Evolutionary conservation across 2,888 invertebrate species (phyloP).

Genomic region (Tortrix viridana): DNA sequence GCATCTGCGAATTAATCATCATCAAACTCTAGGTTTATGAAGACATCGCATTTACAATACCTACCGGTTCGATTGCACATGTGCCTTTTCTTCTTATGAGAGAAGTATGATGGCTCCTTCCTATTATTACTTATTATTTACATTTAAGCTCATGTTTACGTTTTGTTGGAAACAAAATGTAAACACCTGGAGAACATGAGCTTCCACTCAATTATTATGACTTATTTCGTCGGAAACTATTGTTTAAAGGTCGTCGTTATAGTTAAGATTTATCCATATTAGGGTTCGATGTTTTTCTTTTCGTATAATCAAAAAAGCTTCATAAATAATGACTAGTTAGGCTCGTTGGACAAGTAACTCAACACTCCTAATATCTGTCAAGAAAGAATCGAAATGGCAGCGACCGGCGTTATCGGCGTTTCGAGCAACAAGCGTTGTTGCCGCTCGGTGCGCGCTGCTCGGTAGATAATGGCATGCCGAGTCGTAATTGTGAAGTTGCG

Average conservation of each 20-base stretch:
- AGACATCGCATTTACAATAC: too few relatives aligned
- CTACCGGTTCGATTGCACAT: too few relatives aligned
- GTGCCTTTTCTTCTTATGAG: too few relatives aligned
- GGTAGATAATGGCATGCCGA: conserved; percentile 32
- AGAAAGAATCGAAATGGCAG: conserved; percentile 44
- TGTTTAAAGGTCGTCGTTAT: too few relatives aligned
- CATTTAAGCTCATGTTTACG: too few relatives aligned
- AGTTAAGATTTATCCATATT: too few relatives aligned
- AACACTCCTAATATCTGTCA: conserved; percentile 17
- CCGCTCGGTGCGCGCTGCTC: conserved; percentile 28
- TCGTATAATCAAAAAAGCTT: background rate
- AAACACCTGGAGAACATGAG: background rate
- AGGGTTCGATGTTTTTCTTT: too few relatives aligned
- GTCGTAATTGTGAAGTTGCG: conserved; percentile 29
- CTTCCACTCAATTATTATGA: background rate
- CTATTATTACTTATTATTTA: background rate
- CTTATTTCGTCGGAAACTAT: background rate
- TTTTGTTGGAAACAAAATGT: too few relatives aligned
- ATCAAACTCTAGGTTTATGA: too few relatives aligned
- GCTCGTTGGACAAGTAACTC: background rate
- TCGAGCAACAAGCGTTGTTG: conserved; percentile 32
- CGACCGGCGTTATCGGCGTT: conserved; percentile 43
- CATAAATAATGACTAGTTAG: background rate
- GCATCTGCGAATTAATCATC: too few relatives aligned
- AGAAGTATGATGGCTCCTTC: too few relatives aligned